Percentiles rank a stretch among this genome's conserved stretches.
phyloP scores from a whole-genome alignment of 2,113 vertebrate species.

The Silurus glanis region DNA sequence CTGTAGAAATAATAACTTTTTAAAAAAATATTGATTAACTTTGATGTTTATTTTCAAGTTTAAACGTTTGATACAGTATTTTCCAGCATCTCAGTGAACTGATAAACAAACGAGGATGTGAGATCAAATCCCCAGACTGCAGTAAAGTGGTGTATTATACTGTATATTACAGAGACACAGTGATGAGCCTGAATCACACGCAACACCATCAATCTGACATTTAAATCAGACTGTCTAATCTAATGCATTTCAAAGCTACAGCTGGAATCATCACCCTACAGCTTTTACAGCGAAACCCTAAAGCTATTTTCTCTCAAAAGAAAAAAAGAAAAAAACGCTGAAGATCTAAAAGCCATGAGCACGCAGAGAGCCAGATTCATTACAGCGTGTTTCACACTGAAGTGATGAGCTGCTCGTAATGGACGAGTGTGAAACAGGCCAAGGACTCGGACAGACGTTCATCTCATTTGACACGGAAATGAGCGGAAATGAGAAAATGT shows the following conservation, averaged over 20 bases:
- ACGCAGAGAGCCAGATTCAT: conserved; percentile 61
- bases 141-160: neutral
- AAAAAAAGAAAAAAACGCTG: neutral
- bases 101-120: neutral
- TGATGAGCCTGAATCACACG: neutral
- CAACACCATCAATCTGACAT: neutral
- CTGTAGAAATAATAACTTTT: too few species aligned
- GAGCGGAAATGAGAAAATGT: conserved; percentile 49
- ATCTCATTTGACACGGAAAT: conserved; percentile 59
- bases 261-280: neutral
- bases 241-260: neutral
- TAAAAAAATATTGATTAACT: too few species aligned
- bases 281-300: neutral
- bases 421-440: conserved; percentile 62
- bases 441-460: conserved; percentile 57
- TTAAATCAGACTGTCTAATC: conserved; percentile 10
- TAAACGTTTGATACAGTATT: too few species aligned
- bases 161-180: neutral
- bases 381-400: conserved; percentile 57
- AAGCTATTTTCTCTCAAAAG: conserved; percentile 30
- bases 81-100: too few species aligned
- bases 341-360: conserved; percentile 8
- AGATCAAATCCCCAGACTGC: neutral
- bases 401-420: conserved; percentile 63
- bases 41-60: too few species aligned